These are phyloP conservation scores for Ciconia nigra DNA, from an alignment of 2,797 vertebrate species.

Conservation along the genomic window DNA sequence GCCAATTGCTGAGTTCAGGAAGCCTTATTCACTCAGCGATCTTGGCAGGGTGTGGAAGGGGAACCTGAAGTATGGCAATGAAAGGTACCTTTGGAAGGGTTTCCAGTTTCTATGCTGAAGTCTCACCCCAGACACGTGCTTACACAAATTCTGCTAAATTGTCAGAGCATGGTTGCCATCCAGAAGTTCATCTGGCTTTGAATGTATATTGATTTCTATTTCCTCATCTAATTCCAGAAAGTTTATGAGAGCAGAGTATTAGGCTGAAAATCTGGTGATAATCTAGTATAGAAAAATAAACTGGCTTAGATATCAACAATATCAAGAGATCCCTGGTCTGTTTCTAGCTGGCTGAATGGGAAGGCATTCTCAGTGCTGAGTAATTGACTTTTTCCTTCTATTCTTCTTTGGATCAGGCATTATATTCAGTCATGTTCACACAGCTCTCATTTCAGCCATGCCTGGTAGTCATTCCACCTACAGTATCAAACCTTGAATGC, in stretches of 20 bases:
- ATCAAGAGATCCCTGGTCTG: conserved; percentile 71
- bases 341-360: conserved; percentile 72
- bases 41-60: not conserved
- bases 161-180: not conserved
- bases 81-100: not conserved
- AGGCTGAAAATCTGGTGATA: conserved; percentile 78
- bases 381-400: conserved; percentile 61
- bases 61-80: not conserved
- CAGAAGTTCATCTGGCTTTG: not conserved
- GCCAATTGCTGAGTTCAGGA: not conserved
- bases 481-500: not conserved
- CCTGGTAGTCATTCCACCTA: not conserved
- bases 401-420: not conserved
- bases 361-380: conserved; percentile 57
- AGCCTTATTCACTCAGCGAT: not conserved
- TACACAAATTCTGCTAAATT: not conserved
- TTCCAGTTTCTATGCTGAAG: not conserved
- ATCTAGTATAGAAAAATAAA: conserved; percentile 77
- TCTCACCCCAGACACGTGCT: not conserved
- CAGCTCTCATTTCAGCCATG: not conserved
- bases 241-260: conserved; percentile 77
- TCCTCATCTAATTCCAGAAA: not conserved
- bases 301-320: conserved; percentile 79
- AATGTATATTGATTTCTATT: not conserved
- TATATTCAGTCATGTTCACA: not conserved